phyloP scores from a whole-genome alignment of 2,888 invertebrate species.

The Thera obeliscata region DNA sequence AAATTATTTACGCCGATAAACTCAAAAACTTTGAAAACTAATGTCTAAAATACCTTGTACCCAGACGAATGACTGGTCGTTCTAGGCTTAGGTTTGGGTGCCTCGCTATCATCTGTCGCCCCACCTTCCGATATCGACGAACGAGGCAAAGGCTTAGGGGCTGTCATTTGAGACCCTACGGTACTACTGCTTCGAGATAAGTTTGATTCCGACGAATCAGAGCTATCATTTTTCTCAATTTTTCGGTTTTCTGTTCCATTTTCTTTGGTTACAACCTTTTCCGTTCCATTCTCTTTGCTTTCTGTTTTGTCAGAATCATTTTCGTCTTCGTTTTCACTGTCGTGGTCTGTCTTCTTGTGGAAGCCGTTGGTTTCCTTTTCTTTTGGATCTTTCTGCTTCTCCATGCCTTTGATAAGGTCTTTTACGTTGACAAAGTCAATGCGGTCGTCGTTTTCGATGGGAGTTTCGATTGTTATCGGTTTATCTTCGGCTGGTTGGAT shows the following conservation, averaged over 20 bases:
- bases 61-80: slow-evolving; percentile 88
- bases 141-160: slow-evolving; percentile 92
- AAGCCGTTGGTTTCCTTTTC: slow-evolving; percentile 76
- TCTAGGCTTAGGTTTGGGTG: slow-evolving; percentile 87
- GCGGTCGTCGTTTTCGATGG: slow-evolving; percentile 71
- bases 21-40: neutral
- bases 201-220: slow-evolving; percentile 64
- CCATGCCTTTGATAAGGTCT: slow-evolving; percentile 86
- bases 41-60: slow-evolving; percentile 88
- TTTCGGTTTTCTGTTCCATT: slow-evolving; percentile 23
- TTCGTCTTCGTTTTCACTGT: slow-evolving; percentile 25
- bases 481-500: slow-evolving; percentile 58
- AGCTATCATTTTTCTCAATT: slow-evolving; percentile 66
- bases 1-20: too few species aligned
- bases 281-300: slow-evolving; percentile 36
- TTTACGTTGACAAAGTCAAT: slow-evolving; percentile 84
- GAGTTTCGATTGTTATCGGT: slow-evolving; percentile 52
- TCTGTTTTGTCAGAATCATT: slow-evolving; percentile 43
- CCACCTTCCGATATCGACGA: slow-evolving; percentile 90
- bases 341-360: slow-evolving; percentile 58
- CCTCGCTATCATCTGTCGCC: slow-evolving; percentile 76
- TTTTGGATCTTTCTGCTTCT: slow-evolving; percentile 71
- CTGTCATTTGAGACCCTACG: slow-evolving; percentile 72
- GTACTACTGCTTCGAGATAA: slow-evolving; percentile 73
- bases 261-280: slow-evolving; percentile 23